Percentiles rank a stretch among this genome's conserved stretches.
Conservation (phyloP, 2,113 vertebrate species). For the Labeo catla region DNA sequence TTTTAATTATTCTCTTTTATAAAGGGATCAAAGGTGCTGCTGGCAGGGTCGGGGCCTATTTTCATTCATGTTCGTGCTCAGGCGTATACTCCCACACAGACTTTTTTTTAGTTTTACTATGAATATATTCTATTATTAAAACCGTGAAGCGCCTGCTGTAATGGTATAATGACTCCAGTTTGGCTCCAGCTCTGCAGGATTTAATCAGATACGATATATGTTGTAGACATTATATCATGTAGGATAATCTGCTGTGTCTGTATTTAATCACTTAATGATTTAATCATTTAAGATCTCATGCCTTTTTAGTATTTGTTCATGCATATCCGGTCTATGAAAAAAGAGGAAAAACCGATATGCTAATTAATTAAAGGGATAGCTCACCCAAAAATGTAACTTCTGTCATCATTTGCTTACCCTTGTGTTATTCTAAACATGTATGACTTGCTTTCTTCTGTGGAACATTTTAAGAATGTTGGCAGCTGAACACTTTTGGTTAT, state of each 20-base stretch:
- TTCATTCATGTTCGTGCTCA: constrained; percentile 64
- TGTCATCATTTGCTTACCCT: not conserved
- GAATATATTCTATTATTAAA: constrained; percentile 59
- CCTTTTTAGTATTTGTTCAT: constrained; percentile 1
- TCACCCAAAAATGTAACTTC: not conserved
- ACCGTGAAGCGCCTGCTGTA: constrained; percentile 42
- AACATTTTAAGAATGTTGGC: not conserved
- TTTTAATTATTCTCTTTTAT: constrained; percentile 83
- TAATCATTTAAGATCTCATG: constrained; percentile 28
- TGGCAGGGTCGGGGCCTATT: constrained; percentile 68
- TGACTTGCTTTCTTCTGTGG: not conserved
- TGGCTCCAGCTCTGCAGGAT: constrained; percentile 36
- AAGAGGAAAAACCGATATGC: not conserved
- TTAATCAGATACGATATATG: constrained; percentile 29
- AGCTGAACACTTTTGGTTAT: not conserved
- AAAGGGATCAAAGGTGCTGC: constrained; percentile 79
- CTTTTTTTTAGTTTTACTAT: constrained; percentile 53
- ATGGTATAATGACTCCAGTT: constrained; percentile 51
- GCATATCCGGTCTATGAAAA: not conserved
- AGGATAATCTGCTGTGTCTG: constrained; percentile 4
- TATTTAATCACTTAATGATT: constrained; percentile 27
- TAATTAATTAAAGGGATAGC: not conserved
- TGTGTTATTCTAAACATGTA: not conserved
- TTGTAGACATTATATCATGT: constrained; percentile 2
- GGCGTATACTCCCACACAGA: constrained; percentile 20